Evolutionary conservation across 2,113 vertebrate species (phyloP).

Genomic region (Gallinago paraguaiae): DNA sequence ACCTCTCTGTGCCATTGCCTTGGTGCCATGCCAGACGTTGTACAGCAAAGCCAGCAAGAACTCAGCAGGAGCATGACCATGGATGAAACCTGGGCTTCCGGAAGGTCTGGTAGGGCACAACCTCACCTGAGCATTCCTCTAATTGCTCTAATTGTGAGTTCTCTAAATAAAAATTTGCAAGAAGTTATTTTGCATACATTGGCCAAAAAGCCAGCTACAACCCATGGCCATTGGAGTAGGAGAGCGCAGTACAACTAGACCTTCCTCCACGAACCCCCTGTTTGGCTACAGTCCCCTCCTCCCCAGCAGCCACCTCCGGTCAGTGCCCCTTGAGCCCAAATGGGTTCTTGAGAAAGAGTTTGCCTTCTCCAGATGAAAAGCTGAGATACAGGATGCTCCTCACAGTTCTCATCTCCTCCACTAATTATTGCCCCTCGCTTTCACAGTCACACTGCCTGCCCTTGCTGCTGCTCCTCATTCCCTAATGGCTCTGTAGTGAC

Average conservation of each 20-base stretch:
- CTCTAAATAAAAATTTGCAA: background rate
- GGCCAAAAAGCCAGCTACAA: background rate
- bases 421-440: background rate
- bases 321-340: background rate
- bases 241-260: background rate
- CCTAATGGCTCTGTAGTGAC: background rate
- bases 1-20: background rate
- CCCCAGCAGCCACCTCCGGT: background rate
- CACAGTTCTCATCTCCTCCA: background rate
- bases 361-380: background rate
- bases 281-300: background rate
- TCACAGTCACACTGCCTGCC: fast-evolving
- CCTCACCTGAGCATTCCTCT: background rate
- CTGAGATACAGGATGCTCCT: background rate
- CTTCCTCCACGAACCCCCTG: background rate
- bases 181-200: background rate
- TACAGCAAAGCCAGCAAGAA: background rate
- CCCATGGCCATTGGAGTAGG: background rate
- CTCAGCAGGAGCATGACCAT: background rate
- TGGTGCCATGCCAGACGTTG: background rate
- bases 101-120: background rate
- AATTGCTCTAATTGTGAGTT: background rate
- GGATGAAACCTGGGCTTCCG: background rate
- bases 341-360: background rate
- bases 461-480: background rate